Evolutionary conservation across 2,797 vertebrate genomes (phyloP).

Genomic region (Macropodus opercularis): DNA sequence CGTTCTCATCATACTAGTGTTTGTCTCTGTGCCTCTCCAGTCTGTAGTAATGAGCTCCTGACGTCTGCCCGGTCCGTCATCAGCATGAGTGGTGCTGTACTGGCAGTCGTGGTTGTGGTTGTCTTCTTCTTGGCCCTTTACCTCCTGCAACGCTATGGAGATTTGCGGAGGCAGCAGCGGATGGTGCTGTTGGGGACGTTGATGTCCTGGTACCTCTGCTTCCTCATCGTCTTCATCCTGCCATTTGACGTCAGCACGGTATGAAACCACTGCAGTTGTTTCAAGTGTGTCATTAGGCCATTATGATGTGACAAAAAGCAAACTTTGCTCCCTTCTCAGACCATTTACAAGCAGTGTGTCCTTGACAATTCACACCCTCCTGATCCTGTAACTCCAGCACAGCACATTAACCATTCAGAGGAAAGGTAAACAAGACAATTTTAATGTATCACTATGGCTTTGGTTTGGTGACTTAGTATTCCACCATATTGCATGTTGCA

Average conservation of each 20-base stretch:
- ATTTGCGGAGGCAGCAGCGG: constrained; percentile 90
- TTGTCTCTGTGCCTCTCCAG: constrained; percentile 12
- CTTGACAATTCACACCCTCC: constrained; percentile 50
- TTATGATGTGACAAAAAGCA: constrained; percentile 7
- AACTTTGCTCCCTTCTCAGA: constrained; percentile 64
- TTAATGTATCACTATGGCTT: background rate
- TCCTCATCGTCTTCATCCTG: constrained; percentile 94
- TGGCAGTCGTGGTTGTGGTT: constrained; percentile 88
- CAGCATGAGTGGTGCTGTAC: constrained; percentile 85
- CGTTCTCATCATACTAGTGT: background rate
- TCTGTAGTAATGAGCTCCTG: constrained; percentile 44
- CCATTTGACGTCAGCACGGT: constrained; percentile 96
- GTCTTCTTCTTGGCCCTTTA: constrained; percentile 93
- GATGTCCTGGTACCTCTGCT: constrained; percentile 95
- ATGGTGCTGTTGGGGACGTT: constrained; percentile 92
- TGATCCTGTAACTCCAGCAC: constrained; percentile 3
- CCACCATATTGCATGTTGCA: background rate
- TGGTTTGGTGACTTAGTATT: background rate
- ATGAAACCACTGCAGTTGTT: constrained; percentile 41
- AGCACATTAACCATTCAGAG: constrained; percentile 36
- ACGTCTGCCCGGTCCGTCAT: constrained; percentile 14
- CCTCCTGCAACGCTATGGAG: constrained; percentile 92
- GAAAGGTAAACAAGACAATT: constrained; percentile 54
- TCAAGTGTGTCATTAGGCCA: background rate
- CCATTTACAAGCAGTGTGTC: constrained; percentile 82